phyloP scores from a whole-genome alignment of 2,113 vertebrate species.

The Aptenodytes patagonicus region DNA sequence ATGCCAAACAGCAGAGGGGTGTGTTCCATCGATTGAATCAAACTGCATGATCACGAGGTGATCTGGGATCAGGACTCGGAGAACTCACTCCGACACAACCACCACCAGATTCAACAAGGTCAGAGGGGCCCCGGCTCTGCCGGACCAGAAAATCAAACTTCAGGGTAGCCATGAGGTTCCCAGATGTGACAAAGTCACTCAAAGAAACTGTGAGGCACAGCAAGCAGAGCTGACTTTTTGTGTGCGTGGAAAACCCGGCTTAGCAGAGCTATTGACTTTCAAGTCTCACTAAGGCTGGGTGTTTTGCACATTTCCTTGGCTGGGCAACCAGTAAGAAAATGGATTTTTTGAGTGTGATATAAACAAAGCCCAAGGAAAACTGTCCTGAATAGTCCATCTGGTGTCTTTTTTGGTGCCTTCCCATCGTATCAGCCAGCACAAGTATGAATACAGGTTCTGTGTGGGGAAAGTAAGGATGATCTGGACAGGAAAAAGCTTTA shows the following conservation, averaged over 20 bases:
- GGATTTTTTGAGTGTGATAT: background rate
- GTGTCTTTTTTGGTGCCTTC: background rate
- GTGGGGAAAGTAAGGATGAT: background rate
- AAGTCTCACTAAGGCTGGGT: background rate
- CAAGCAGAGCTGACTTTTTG: background rate
- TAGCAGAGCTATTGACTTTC: background rate
- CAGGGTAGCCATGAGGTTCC: conserved; percentile 21
- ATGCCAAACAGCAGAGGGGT: background rate
- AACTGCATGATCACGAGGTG: background rate
- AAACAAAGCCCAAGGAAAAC: background rate
- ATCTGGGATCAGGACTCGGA: background rate
- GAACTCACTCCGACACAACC: background rate
- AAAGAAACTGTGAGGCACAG: background rate
- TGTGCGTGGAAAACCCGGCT: background rate
- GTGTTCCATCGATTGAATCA: background rate
- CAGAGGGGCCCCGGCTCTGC: background rate
- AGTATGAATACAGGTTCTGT: background rate
- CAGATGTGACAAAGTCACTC: conserved; percentile 36
- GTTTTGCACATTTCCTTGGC: conserved; percentile 15
- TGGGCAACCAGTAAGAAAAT: background rate
- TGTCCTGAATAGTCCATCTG: background rate
- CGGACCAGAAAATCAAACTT: conserved; percentile 4
- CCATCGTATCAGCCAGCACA: background rate
- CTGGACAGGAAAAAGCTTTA: background rate
- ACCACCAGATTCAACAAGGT: background rate